Evolutionary conservation across 2,113 vertebrate genomes (phyloP).

Genomic region (Patagioenas fasciata): DNA sequence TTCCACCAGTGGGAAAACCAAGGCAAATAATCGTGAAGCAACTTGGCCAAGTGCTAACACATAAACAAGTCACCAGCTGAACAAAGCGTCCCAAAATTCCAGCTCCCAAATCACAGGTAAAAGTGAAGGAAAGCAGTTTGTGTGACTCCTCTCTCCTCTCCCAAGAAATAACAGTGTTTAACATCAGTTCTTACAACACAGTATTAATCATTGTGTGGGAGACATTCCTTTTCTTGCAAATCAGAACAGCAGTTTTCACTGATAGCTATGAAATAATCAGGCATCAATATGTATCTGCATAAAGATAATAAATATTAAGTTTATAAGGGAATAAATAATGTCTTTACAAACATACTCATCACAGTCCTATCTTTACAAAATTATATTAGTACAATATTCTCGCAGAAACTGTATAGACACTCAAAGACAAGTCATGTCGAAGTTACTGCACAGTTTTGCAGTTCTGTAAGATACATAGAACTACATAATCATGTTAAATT

Average conservation of each 20-base stretch:
- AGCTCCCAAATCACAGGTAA: background rate
- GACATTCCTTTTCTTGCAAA: background rate
- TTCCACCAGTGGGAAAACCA: background rate
- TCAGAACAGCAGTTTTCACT: background rate
- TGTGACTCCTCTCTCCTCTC: background rate
- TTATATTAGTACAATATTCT: background rate
- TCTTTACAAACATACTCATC: background rate
- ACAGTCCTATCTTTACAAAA: slow-evolving; percentile 1
- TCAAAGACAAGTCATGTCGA: background rate
- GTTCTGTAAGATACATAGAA: background rate
- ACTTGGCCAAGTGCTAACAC: background rate
- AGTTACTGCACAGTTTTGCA: background rate
- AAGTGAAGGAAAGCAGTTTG: background rate
- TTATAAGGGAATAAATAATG: slow-evolving; percentile 20
- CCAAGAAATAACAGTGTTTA: background rate
- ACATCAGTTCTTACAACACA: background rate
- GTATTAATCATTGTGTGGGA: background rate
- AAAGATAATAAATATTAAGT: slow-evolving; percentile 10
- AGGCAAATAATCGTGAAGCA: background rate
- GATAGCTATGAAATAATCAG: slow-evolving; percentile 8
- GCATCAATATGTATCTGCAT: background rate
- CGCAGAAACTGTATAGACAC: background rate
- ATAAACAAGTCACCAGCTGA: background rate
- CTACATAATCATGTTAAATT: background rate
- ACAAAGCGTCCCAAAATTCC: background rate